Percentiles rank a stretch among this genome's conserved stretches.
phyloP scores from a whole-genome alignment of 2,888 invertebrate genomes.

The Stenichneumon culpator region DNA sequence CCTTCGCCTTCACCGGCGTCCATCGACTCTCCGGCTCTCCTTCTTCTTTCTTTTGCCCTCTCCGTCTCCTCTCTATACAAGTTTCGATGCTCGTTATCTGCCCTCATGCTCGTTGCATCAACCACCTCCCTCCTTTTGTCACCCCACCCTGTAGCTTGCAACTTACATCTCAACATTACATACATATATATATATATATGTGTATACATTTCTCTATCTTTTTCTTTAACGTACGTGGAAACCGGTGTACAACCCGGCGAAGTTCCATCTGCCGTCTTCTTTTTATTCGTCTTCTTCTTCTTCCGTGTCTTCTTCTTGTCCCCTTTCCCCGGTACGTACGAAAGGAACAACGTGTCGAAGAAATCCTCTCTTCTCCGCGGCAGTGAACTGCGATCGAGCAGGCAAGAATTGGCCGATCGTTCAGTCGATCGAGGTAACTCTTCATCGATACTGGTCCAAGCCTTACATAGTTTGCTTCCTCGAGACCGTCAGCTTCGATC shows the following conservation, averaged over 20 bases:
- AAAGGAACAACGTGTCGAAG: constrained; percentile 64
- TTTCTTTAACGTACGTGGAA: background rate
- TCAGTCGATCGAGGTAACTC: constrained; percentile 58
- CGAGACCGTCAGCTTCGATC: constrained; percentile 12
- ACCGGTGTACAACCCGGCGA: constrained; percentile 15
- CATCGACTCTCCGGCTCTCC: constrained; percentile 65
- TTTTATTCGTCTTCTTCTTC: constrained; percentile 37
- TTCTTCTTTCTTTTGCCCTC: constrained; percentile 45
- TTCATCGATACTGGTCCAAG: constrained; percentile 29
- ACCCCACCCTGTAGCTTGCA: background rate
- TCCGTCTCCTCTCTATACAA: constrained; percentile 16
- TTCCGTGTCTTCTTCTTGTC: constrained; percentile 59
- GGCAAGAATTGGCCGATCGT: constrained; percentile 41
- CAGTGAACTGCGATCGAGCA: constrained; percentile 15
- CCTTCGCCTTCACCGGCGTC: constrained; percentile 71
- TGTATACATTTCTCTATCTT: constrained; percentile 22
- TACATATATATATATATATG: constrained; percentile 1
- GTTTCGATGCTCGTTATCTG: constrained; percentile 34
- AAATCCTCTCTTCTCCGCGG: constrained; percentile 50
- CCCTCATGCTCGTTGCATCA: constrained; percentile 8
- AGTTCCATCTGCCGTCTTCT: background rate
- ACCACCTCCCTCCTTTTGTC: background rate
- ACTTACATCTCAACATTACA: background rate
- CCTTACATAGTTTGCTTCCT: constrained; percentile 14
- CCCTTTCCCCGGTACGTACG: constrained; percentile 64